Evolutionary conservation across 2,113 vertebrate genomes (phyloP).

Genomic region (Peromyscus leucopus): DNA sequence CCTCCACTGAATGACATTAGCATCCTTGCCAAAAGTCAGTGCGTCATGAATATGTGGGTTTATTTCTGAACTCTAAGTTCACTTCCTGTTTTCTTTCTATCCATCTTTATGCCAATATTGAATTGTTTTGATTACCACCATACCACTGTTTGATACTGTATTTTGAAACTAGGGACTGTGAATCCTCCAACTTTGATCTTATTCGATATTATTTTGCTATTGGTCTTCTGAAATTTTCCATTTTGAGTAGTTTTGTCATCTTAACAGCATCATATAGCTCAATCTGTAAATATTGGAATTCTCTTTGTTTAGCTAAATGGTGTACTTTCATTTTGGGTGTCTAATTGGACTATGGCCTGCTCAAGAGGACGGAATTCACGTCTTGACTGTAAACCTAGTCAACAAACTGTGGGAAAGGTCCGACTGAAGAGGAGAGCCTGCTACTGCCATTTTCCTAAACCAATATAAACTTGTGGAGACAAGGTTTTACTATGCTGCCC

Average conservation of each 20-base stretch:
- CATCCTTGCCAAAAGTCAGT: not conserved
- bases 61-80: not conserved
- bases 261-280: not conserved
- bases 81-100: not conserved
- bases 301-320: not conserved
- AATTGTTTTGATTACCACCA: not conserved
- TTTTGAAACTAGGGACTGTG: not conserved
- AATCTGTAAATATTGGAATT: not conserved
- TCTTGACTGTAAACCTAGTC: not conserved
- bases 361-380: not conserved
- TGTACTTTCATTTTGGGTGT: not conserved
- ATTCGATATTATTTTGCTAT: not conserved
- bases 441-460: not conserved
- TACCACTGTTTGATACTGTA: not conserved
- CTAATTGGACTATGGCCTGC: not conserved
- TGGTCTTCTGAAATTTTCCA: not conserved
- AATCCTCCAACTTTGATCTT: not conserved
- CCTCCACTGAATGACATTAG: not conserved
- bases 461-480: not conserved
- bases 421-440: not conserved
- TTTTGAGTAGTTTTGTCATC: not conserved
- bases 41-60: not conserved
- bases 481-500: not conserved
- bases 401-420: not conserved
- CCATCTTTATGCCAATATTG: not conserved